Evolutionary conservation across 2,888 invertebrate species (phyloP), one percentile per base, ranked within the genome.

Genomic region (Zaprionus lineosus): DNA sequence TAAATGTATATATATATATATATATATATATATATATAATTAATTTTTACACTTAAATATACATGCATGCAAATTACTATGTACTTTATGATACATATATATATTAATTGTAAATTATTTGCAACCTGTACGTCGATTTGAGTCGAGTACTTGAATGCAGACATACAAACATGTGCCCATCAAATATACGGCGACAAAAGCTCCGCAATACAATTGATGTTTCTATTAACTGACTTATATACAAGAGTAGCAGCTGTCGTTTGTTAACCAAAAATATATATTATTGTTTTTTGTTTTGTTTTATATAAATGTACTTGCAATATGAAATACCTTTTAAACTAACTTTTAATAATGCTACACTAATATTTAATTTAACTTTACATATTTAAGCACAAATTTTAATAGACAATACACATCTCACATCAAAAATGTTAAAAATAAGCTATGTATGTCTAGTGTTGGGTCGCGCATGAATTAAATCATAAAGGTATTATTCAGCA

Each of bases 361-460:
- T 78, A 81, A 55, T 43, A 31, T 43, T 78, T 78, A 78, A 74
- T 78, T 74, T 62, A 64, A 74, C 64, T 81, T 82, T 78, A 82
- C 78, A 82, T 82, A 72, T 58, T 77, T 77, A 81, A 81, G 77
- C 82, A 78, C 77, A 64, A 72, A 81, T 61, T 77, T 68, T 74
- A 51, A 74, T 81, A 74, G 71, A 78, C 82, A 78, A 78, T 78
- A 78, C 81, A 78, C 74, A 77, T 79, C 76, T 74, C 72, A 75
- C 79, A 61, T 62, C 81, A 76, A 79, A 79, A 79, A 66, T 78
- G 65, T 73, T 78, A 75, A 75, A 75, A 75, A 77, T 75, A 75
- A 75, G 74, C 76, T 76, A 74, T 76, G 76, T 77, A 72, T 73
- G 71, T 73, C 68, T 68, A 68, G 68, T 68, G 68, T 68, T 68